Conservation (phyloP, 37 sponge, comb jelly and placozoan genomes). For the Cladorhizidae sp. region DNA sequence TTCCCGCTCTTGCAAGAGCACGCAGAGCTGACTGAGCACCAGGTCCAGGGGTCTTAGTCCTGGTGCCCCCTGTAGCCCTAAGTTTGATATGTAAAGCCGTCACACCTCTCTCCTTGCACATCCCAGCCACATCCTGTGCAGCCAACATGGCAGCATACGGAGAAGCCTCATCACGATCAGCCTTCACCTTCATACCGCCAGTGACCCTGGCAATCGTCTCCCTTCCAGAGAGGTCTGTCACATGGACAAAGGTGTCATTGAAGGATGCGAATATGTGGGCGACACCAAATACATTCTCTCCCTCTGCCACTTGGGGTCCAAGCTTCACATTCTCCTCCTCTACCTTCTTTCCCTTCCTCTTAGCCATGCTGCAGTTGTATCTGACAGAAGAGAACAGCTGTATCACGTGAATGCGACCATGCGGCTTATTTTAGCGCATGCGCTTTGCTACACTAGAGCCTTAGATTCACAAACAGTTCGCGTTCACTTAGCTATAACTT, state of each 20-base stretch:
- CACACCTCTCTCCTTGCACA: constrained; percentile 94
- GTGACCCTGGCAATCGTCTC: constrained; percentile 99
- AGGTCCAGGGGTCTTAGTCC: constrained; percentile 99
- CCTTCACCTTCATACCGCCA: constrained; percentile 99
- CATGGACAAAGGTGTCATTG: constrained; percentile 99
- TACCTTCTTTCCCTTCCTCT: constrained; percentile 82
- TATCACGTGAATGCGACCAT: no score
- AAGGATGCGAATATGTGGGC: constrained; percentile 99
- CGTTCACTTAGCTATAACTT: no score
- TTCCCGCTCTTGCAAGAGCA: constrained; percentile 96
- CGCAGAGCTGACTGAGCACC: constrained; percentile 98
- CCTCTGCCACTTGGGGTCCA: constrained; percentile 92
- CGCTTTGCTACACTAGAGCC: no score
- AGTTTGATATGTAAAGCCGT: constrained; percentile 98
- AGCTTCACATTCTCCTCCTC: constrained; percentile 91
- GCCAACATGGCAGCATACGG: constrained; percentile 99
- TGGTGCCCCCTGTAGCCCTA: constrained; percentile 96
- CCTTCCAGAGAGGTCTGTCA: constrained; percentile 98
- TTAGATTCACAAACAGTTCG: no score
- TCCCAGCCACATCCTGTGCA: constrained; percentile 98
- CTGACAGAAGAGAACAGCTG: no score
- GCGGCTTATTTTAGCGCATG: no score
- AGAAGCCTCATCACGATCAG: constrained; percentile 98
- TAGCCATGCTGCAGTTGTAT: constrained; percentile 83
- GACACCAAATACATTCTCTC: constrained; percentile 97